Conservation (phyloP, 1,140 invertebrate species). For the Megathymus violae region DNA sequence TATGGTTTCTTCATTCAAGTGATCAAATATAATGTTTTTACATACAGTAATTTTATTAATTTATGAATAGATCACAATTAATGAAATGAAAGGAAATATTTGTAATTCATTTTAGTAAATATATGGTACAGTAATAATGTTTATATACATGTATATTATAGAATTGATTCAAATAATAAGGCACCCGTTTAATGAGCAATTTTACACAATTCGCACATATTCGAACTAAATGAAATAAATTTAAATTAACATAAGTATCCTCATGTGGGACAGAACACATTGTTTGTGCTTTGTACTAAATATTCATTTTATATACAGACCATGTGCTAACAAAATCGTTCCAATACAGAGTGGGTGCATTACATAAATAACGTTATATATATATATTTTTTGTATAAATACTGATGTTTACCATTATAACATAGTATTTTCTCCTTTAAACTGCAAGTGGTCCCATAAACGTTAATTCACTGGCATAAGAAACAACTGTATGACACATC, state of each 20-base stretch:
- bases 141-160: constrained; percentile 37
- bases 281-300: constrained; percentile 25
- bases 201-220: constrained; percentile 26
- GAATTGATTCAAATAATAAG: constrained; percentile 40
- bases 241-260: constrained; percentile 13
- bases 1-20: constrained; percentile 49
- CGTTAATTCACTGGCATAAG: constrained; percentile 18
- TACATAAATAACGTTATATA: constrained; percentile 5
- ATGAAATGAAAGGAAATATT: constrained; percentile 20
- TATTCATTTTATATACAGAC: constrained; percentile 22
- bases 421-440: background rate
- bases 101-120: constrained; percentile 32
- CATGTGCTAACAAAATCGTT: constrained; percentile 8
- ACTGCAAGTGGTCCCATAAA: constrained; percentile 19
- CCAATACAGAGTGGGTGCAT: constrained; percentile 15
- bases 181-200: constrained; percentile 41
- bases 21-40: constrained; percentile 36
- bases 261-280: constrained; percentile 15
- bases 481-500: constrained; percentile 14
- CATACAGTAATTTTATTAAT: constrained; percentile 37
- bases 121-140: constrained; percentile 18
- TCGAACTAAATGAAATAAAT: constrained; percentile 5
- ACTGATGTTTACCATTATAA: constrained; percentile 14
- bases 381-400: constrained; percentile 19
- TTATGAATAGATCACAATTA: constrained; percentile 22